Evolutionary conservation across 92 coral and sea anemone genomes (phyloP).

Genomic region (Epizoanthus rinbou): DNA sequence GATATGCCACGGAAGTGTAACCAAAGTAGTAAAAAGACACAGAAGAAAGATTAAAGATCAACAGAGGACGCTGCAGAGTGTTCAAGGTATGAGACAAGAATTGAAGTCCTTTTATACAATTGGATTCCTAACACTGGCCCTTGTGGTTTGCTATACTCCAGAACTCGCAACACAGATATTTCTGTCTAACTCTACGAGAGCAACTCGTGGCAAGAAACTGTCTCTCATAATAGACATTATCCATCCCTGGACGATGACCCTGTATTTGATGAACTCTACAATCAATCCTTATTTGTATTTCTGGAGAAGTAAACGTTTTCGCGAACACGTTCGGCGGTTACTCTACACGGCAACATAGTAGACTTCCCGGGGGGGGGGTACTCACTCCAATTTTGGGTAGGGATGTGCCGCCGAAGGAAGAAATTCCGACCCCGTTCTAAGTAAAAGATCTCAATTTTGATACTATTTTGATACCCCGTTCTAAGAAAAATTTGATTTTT

Average conservation of each 20-base stretch:
- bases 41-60: not conserved
- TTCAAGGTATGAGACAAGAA: not conserved
- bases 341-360: not conserved
- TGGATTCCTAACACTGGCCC: not conserved
- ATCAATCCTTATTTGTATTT: slow-evolving; percentile 22
- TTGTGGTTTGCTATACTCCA: not conserved
- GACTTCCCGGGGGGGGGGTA: no score
- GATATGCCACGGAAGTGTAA: not conserved
- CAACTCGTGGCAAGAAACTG: not conserved
- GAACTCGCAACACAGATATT: not conserved
- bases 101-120: not conserved
- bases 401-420: no score
- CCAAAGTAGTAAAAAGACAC: not conserved
- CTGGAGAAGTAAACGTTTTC: slow-evolving; percentile 13
- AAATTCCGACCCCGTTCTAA: no score
- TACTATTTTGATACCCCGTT: no score
- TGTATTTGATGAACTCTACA: slow-evolving; percentile 4
- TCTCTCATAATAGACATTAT: not conserved
- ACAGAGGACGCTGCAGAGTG: not conserved
- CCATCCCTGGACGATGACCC: not conserved
- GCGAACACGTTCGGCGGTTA: not conserved
- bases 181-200: not conserved
- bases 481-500: no score
- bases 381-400: no score
- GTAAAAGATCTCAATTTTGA: no score